These are phyloP conservation scores for Maconellicoccus hirsutus DNA, from an alignment of 1,140 invertebrate species.

Conservation along the genomic window DNA sequence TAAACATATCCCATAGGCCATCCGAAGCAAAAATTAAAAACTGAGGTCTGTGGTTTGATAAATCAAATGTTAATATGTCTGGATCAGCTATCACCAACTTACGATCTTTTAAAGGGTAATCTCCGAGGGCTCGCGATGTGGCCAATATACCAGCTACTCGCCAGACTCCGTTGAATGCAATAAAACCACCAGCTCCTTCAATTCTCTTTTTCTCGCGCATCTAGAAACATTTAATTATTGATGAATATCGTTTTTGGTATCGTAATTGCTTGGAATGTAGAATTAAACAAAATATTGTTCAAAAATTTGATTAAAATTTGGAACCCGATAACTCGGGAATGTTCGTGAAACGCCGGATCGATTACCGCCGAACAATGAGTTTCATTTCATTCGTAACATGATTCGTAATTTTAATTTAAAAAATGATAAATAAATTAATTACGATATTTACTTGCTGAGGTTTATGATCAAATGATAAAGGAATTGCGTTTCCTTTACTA, in stretches of 20 bases:
- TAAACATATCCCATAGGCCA: conserved; percentile 91
- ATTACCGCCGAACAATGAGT: too few species aligned
- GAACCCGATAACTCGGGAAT: too few species aligned
- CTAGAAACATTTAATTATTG: conserved; percentile 36
- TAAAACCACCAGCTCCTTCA: conserved; percentile 81
- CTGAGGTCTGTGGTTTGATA: conserved; percentile 66
- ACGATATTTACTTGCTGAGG: conserved; percentile 85
- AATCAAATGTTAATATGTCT: conserved; percentile 87
- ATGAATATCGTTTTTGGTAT: too few species aligned
- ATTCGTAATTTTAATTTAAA: too few species aligned
- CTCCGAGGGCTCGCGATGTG: conserved; percentile 85
- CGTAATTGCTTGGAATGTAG: too few species aligned
- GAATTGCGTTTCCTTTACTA: conserved; percentile 73
- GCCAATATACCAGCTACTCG: conserved; percentile 90
- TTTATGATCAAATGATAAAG: conserved; percentile 92
- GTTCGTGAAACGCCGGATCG: background rate
- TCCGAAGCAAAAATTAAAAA: conserved; percentile 89
- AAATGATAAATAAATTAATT: too few species aligned
- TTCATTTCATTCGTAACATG: too few species aligned
- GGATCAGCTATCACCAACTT: conserved; percentile 89
- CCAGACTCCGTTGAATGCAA: conserved; percentile 93
- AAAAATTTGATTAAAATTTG: too few species aligned
- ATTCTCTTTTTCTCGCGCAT: conserved; percentile 76
- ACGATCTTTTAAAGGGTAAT: conserved; percentile 88
- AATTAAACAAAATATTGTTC: too few species aligned